Conservation (phyloP, 1,140 invertebrate species). For the Drosophila oshimai region DNA sequence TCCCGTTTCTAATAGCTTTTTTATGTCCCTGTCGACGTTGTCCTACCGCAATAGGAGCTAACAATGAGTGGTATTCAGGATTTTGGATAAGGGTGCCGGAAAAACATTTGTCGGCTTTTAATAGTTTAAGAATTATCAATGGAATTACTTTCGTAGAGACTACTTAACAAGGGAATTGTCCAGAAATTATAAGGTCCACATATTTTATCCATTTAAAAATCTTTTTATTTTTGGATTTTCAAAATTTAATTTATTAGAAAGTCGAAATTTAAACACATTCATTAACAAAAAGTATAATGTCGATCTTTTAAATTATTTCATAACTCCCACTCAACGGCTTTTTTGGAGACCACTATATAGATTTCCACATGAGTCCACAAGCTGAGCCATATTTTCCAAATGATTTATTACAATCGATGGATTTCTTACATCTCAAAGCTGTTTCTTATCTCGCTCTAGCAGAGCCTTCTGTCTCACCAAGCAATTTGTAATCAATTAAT, state of each 20-base stretch:
- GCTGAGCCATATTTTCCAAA: not conserved
- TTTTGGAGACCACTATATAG: not conserved
- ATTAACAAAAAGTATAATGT: too few relatives aligned
- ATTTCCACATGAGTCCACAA: not conserved
- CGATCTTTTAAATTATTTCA: not conserved
- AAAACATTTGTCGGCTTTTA: constrained; percentile 8
- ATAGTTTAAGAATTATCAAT: not conserved
- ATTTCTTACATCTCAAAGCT: not conserved
- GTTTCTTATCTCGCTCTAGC: constrained; percentile 12
- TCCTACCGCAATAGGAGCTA: constrained; percentile 55
- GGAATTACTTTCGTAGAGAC: not conserved
- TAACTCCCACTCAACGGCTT: not conserved
- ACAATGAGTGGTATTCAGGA: constrained; percentile 6
- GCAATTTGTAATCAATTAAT: constrained; percentile 70
- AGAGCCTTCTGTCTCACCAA: constrained; percentile 1
- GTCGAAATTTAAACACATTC: too few relatives aligned
- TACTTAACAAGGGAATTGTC: not conserved
- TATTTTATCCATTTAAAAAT: not conserved
- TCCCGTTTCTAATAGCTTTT: constrained; percentile 59
- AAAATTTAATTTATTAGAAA: too few relatives aligned
- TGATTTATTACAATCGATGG: not conserved
- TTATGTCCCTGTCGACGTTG: constrained; percentile 54
- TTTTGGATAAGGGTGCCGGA: not conserved
- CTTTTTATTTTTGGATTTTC: not conserved
- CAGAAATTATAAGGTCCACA: not conserved